phyloP scores from a whole-genome alignment of 1,140 invertebrate genomes.

The Drosophila baimaii region DNA sequence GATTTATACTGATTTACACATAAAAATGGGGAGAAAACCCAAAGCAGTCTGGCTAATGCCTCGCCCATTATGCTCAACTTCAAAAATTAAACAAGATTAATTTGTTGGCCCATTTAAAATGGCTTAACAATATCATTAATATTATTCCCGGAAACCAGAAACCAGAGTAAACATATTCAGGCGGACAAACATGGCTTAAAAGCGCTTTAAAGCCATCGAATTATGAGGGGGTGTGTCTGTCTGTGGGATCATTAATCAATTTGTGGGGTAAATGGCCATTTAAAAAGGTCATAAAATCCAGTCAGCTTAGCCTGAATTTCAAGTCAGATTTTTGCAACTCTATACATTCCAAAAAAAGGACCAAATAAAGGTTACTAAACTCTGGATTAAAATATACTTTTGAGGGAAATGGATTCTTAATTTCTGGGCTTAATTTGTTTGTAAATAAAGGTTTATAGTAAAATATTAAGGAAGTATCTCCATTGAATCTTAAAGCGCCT shows the following conservation, averaged over 20 bases:
- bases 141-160: constrained; percentile 35
- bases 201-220: constrained; percentile 33
- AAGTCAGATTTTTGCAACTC: constrained; percentile 18
- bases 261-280: constrained; percentile 39
- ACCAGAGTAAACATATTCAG: constrained; percentile 33
- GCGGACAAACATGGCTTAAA: constrained; percentile 42
- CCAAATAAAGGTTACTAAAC: background rate
- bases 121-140: constrained; percentile 73
- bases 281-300: constrained; percentile 52
- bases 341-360: background rate
- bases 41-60: constrained; percentile 55
- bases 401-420: too few species aligned
- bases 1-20: constrained; percentile 37
- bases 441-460: background rate
- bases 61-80: constrained; percentile 27
- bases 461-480: background rate
- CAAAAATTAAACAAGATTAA: constrained; percentile 74
- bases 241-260: constrained; percentile 53
- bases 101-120: constrained; percentile 68
- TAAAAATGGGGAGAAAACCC: background rate
- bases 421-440: background rate
- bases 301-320: constrained; percentile 26
- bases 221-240: constrained; percentile 12
- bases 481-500: background rate
- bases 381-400: too few species aligned